phyloP scores from a whole-genome alignment of 2,888 invertebrate genomes.

The Andrena dorsata region DNA sequence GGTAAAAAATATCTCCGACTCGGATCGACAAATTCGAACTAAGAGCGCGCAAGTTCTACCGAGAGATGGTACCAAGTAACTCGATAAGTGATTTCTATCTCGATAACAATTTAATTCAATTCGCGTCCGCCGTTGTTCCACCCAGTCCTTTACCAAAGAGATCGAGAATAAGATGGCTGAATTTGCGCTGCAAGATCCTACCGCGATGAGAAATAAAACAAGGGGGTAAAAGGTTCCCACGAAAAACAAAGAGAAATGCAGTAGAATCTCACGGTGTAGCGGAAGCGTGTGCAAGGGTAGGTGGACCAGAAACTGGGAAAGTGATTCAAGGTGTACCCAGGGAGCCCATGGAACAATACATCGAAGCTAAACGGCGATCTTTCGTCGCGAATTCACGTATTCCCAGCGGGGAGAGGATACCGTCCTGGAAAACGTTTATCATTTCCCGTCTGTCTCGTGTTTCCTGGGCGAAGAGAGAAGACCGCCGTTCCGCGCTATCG shows the following conservation, averaged over 20 bases:
- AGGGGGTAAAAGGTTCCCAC: neutral
- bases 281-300: neutral
- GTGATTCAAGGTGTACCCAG: neutral
- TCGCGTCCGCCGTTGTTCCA: too few species aligned
- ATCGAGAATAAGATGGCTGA: neutral
- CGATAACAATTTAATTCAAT: too few species aligned
- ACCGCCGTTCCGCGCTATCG: slow-evolving; percentile 6
- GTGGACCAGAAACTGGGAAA: neutral
- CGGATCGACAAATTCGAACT: neutral
- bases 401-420: neutral
- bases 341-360: neutral
- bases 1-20: neutral
- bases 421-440: slow-evolving; percentile 37
- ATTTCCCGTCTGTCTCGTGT: slow-evolving; percentile 28
- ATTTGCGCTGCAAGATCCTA: neutral
- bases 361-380: slow-evolving; percentile 13
- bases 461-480: neutral
- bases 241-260: neutral
- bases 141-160: too few species aligned
- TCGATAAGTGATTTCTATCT: too few species aligned
- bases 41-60: neutral
- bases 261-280: neutral
- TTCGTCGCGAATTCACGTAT: slow-evolving; percentile 17
- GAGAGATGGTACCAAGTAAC: neutral
- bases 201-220: neutral